Conservation (phyloP, 2,888 invertebrate genomes). For the Sepioteuthis lessoniana region DNA sequence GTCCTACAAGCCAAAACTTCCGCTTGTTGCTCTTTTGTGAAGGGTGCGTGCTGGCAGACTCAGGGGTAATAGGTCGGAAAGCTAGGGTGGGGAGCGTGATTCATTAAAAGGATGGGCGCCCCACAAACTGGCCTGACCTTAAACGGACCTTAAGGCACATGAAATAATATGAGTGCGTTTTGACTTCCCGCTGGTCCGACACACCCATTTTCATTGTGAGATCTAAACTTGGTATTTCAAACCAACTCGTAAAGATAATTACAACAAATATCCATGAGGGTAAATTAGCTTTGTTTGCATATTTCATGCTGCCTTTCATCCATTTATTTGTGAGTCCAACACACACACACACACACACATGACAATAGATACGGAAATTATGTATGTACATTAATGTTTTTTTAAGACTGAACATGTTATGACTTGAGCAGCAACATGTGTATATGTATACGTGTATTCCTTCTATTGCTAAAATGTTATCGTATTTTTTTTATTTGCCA, state of each 20-base stretch:
- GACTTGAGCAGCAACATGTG: too few species aligned
- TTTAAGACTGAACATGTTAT: too few species aligned
- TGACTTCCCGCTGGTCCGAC: conserved; percentile 33
- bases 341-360: background rate
- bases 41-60: conserved; percentile 15
- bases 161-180: conserved; percentile 8
- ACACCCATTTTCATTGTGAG: conserved; percentile 33
- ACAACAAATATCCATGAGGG: background rate
- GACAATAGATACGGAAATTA: background rate
- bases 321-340: background rate
- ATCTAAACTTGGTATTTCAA: background rate
- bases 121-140: conserved; percentile 33
- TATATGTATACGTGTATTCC: too few species aligned
- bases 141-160: background rate
- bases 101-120: conserved; percentile 25
- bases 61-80: background rate
- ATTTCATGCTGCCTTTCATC: background rate
- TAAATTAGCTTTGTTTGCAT: background rate
- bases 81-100: background rate
- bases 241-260: background rate
- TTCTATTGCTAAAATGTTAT: too few species aligned
- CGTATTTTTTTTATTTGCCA: too few species aligned
- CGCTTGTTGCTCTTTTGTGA: background rate
- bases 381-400: background rate
- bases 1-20: background rate